Conservation (phyloP, 2,113 vertebrate species). For the Perca flavescens region DNA sequence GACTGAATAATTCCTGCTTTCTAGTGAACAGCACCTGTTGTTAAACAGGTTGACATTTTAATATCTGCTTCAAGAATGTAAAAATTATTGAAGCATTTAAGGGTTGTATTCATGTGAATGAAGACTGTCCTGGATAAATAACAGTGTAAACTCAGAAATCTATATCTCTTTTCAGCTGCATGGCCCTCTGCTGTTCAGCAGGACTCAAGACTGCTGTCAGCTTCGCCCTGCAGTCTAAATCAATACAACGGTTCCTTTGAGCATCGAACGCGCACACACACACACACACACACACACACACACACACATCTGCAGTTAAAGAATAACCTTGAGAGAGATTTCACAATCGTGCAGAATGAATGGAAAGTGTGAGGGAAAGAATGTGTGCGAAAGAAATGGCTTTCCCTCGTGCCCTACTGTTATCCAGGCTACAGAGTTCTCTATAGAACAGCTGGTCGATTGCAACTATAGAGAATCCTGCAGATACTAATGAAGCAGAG, state of each 20-base stretch:
- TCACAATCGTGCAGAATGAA: constrained; percentile 49
- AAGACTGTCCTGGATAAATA: constrained; percentile 24
- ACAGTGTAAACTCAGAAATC: constrained; percentile 45
- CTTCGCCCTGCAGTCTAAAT: constrained; percentile 70
- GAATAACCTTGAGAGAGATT: constrained; percentile 70
- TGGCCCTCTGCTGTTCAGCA: constrained; percentile 59
- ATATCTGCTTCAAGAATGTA: not conserved
- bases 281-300: constrained; percentile 35
- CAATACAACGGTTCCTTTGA: constrained; percentile 75
- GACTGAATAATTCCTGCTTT: not conserved
- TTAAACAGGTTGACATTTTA: not conserved
- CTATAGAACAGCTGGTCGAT: constrained; percentile 45
- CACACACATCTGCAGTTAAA: constrained; percentile 32
- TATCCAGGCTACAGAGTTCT: constrained; percentile 34
- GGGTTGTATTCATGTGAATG: not conserved
- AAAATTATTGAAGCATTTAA: not conserved
- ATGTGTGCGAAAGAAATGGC: constrained; percentile 13
- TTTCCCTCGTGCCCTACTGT: constrained; percentile 25
- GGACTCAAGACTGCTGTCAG: constrained; percentile 73
- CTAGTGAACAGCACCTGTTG: not conserved
- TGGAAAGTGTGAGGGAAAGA: constrained; percentile 36
- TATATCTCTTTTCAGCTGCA: constrained; percentile 41
- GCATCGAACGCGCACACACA: constrained; percentile 27
- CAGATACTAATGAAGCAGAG: constrained; percentile 45
- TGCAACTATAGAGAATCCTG: constrained; percentile 13